A percentile compares a stretch with the other conserved stretches of the same genome.
These are phyloP conservation scores for Corythoichthys haematopterus DNA, from an alignment of 2,113 vertebrate genomes.

Conservation along the genomic window DNA sequence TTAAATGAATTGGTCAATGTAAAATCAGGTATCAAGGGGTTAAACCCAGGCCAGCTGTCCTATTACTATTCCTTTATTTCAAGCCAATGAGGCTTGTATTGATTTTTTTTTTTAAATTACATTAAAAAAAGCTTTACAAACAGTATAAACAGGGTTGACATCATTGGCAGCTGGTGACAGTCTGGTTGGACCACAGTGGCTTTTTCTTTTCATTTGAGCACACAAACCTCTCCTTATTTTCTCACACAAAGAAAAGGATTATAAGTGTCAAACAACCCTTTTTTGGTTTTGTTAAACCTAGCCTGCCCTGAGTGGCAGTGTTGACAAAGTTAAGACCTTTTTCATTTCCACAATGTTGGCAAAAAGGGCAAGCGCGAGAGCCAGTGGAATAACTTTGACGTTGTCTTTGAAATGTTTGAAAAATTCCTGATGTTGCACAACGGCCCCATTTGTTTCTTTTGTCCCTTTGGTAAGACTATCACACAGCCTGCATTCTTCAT, in stretches of 20 bases:
- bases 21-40: too few relatives aligned
- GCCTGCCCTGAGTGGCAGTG: conserved; percentile 39
- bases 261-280: conserved; percentile 44
- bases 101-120: conserved; percentile 31
- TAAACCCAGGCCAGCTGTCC: conserved; percentile 58
- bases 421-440: conserved; percentile 20
- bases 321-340: conserved; percentile 37
- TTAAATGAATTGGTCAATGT: too few relatives aligned
- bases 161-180: conserved; percentile 62
- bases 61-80: conserved; percentile 38
- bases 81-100: conserved; percentile 29
- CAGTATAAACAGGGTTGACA: conserved; percentile 65
- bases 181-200: conserved; percentile 53
- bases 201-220: conserved; percentile 30
- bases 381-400: conserved; percentile 19
- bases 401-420: conserved; percentile 10
- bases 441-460: conserved; percentile 22
- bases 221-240: conserved; percentile 41
- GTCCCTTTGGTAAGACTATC: conserved; percentile 39
- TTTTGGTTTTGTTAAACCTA: conserved; percentile 55
- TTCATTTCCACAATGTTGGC: conserved; percentile 18
- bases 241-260: conserved; percentile 52
- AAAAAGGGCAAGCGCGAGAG: conserved; percentile 10
- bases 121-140: conserved; percentile 64
- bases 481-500: conserved; percentile 43